Conservation (phyloP, 92 coral and sea anemone genomes). For the Hydrozoanthus gracilis region DNA sequence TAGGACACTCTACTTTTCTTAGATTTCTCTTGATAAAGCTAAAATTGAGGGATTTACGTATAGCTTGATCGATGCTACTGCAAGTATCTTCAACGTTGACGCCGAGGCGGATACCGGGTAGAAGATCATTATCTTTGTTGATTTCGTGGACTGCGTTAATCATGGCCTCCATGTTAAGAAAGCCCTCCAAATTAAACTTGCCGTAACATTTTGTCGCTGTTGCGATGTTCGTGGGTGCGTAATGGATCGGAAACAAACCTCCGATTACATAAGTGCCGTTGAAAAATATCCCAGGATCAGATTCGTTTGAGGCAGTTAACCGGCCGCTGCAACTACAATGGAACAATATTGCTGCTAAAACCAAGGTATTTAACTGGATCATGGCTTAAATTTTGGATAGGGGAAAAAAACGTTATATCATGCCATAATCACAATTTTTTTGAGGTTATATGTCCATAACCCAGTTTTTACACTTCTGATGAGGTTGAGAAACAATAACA, state of each 20-base stretch:
- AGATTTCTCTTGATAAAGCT: constrained; percentile 79
- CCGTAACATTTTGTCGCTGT: constrained; percentile 67
- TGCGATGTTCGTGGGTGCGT: constrained; percentile 52
- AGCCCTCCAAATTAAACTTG: constrained; percentile 73
- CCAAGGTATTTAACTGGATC: neutral
- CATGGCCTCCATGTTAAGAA: constrained; percentile 83
- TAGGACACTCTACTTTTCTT: constrained; percentile 39
- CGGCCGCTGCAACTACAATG: neutral
- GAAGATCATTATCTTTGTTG: constrained; percentile 63
- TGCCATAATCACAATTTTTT: neutral
- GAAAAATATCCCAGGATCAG: constrained; percentile 46
- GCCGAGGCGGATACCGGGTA: constrained; percentile 87
- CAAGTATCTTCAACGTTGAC: constrained; percentile 88
- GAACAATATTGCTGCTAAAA: neutral
- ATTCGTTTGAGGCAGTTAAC: constrained; percentile 9
- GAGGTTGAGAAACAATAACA: neutral
- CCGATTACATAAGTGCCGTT: constrained; percentile 80
- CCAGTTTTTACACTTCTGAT: neutral
- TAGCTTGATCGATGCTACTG: constrained; percentile 79
- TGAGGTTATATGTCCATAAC: no score
- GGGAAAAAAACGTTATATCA: neutral
- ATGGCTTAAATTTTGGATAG: neutral
- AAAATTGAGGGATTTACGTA: constrained; percentile 86
- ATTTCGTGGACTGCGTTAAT: constrained; percentile 77
- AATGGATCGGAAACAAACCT: constrained; percentile 86